Conservation (phyloP, 1,140 invertebrate genomes). For the Colletes gigas region DNA sequence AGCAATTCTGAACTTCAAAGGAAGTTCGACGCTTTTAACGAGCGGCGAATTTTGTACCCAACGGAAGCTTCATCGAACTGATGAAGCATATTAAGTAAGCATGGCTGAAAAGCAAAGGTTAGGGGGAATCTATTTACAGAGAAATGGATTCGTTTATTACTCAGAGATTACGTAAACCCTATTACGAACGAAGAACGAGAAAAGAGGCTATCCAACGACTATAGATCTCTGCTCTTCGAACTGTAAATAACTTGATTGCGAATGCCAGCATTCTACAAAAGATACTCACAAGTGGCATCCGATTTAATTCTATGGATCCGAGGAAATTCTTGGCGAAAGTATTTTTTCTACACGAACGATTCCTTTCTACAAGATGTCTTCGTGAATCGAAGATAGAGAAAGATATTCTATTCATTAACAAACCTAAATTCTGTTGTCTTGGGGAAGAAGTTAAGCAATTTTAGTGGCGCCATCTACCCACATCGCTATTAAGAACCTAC, state of each 20-base stretch:
- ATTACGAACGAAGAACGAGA: constrained; percentile 16
- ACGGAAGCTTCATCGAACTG: background rate
- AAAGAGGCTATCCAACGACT: constrained; percentile 41
- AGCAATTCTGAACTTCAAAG: background rate
- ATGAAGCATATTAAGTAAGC: constrained; percentile 12
- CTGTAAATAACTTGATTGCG: constrained; percentile 44
- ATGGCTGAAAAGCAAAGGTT: constrained; percentile 18
- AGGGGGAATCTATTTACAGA: constrained; percentile 31
- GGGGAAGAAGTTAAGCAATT: too few species aligned
- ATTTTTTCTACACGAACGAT: constrained; percentile 1
- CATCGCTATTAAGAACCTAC: too few species aligned
- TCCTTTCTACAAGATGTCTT: background rate
- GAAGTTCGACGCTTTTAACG: background rate
- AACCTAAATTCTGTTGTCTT: too few species aligned
- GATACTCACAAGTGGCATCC: constrained; percentile 33
- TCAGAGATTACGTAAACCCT: constrained; percentile 36
- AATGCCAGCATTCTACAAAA: constrained; percentile 27
- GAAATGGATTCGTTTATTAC: constrained; percentile 39
- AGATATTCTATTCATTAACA: too few species aligned
- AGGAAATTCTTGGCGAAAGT: background rate
- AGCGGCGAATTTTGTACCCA: background rate
- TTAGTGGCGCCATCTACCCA: too few species aligned
- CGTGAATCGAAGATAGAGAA: too few species aligned
- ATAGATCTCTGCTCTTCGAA: constrained; percentile 31
- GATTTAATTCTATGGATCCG: constrained; percentile 18